Evolutionary conservation across 2,797 vertebrate genomes (phyloP).

Genomic region (Lacerta bilineata): DNA sequence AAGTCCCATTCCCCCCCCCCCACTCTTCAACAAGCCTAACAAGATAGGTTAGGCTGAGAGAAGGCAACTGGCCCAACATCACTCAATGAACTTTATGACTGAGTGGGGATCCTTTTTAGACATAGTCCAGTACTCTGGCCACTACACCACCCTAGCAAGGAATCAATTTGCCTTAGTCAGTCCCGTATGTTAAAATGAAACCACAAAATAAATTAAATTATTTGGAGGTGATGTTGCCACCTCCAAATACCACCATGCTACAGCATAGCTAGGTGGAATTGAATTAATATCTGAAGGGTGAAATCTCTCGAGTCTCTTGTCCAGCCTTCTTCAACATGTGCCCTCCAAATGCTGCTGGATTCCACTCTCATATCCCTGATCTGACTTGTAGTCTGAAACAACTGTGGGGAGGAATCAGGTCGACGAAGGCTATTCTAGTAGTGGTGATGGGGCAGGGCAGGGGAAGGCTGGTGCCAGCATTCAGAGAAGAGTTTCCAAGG

Average conservation of each 20-base stretch:
- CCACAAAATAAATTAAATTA: background rate
- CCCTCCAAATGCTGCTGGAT: too few relatives aligned
- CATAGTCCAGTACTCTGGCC: background rate
- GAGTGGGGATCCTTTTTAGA: background rate
- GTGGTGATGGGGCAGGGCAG: too few relatives aligned
- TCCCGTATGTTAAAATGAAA: background rate
- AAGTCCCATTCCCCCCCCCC: background rate
- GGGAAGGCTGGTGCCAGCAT: too few relatives aligned
- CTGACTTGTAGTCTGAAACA: too few relatives aligned
- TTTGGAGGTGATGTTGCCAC: background rate
- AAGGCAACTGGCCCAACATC: too few relatives aligned
- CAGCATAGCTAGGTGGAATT: background rate
- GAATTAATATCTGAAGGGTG: background rate
- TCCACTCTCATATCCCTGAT: too few relatives aligned
- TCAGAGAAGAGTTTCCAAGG: background rate
- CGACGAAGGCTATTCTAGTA: too few relatives aligned
- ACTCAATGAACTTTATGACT: background rate
- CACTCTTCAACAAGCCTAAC: too few relatives aligned
- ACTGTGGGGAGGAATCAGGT: too few relatives aligned
- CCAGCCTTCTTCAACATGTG: too few relatives aligned
- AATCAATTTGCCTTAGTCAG: background rate
- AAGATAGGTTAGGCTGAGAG: too few relatives aligned
- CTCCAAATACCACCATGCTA: too few relatives aligned
- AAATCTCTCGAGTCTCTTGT: background rate
- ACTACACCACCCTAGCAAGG: background rate